Base-by-base conservation (phyloP, 2,797 vertebrate species). In the Danio tinwini region DNA sequence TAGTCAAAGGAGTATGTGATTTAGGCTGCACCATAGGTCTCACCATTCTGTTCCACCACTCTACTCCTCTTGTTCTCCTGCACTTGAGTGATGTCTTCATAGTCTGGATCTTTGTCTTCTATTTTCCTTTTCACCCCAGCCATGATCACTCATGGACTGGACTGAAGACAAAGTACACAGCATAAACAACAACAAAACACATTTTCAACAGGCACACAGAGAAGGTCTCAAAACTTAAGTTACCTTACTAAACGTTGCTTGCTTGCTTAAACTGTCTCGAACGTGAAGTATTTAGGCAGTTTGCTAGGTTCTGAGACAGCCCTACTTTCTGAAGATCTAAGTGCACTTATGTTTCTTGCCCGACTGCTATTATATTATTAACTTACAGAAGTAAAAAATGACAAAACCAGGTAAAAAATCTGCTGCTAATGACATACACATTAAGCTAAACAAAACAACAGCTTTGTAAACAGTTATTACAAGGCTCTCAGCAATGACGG, bases 21-120 rank as follows among this genome's bases (percentile, higher is more conserved):
- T 29, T 29, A 29, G 3, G 1, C 29, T 29, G 29, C 29, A 29
- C 29, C 45, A 47, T 7, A 42, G 0, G 50, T 72, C 92, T 91
- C 91, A 99, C 98, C 97, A 93, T 94, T 96, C 81, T 95, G 95
- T 52, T 98, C 98, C 0, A 91, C 92, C 0, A 93, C 93, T 91
- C 96, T 97, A 87, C 95, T 96, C 77, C 96, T 95, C 86, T 99
- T 99, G 86, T 74, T 97, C 67, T 95, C 95, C 81, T 93, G 96
- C 0, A 95, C 81, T 81, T 96, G 58, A 0, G 95, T 92, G 75
- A 99, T 92, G 47, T 99, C 97, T 77, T 99, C 97, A 75, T 99
- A 99, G 86, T 99, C 98, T 0, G 98, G 97, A 87, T 99, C 98
- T 40, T 93, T 96, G 88, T 95, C 97, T 21, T 95, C 95, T n/a